A percentile compares a stretch with the other conserved stretches of the same genome.
Conservation (phyloP, 2,888 invertebrate genomes). For the Stenodema calcarata region DNA sequence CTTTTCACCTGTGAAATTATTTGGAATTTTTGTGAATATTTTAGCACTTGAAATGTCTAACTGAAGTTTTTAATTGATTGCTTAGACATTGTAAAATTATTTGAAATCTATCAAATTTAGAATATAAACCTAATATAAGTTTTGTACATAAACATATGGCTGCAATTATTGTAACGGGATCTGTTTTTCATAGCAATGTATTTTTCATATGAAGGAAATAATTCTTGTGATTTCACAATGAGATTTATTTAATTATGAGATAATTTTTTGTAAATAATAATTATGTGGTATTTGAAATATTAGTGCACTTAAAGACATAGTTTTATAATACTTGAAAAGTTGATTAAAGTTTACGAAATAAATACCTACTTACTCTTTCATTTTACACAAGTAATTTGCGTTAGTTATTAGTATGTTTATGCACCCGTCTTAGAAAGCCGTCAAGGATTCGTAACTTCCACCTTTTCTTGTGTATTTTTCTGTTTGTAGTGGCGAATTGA, state of each 20-base stretch:
- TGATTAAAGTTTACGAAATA: background rate
- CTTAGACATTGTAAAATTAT: too few species aligned
- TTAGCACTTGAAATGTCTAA: too few species aligned
- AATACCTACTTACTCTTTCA: background rate
- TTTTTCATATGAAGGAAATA: background rate
- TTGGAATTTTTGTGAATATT: background rate
- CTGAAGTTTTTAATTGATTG: too few species aligned
- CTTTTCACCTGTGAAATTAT: background rate
- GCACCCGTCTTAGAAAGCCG: too few species aligned
- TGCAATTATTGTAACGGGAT: background rate
- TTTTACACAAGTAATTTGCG: background rate
- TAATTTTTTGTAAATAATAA: background rate
- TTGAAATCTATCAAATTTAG: too few species aligned
- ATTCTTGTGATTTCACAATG: background rate
- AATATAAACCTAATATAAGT: too few species aligned
- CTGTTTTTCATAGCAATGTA: background rate
- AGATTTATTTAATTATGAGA: background rate
- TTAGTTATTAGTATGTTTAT: too few species aligned
- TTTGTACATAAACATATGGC: background rate
- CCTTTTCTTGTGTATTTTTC: too few species aligned
- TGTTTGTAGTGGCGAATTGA: too few species aligned
- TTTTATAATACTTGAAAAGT: slow-evolving; percentile 19
- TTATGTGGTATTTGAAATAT: slow-evolving; percentile 2
- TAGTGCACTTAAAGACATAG: background rate
- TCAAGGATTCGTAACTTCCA: too few species aligned